These are phyloP conservation scores for Cotesia chilonis DNA, from an alignment of 1,140 invertebrate species.

Conservation along the genomic window DNA sequence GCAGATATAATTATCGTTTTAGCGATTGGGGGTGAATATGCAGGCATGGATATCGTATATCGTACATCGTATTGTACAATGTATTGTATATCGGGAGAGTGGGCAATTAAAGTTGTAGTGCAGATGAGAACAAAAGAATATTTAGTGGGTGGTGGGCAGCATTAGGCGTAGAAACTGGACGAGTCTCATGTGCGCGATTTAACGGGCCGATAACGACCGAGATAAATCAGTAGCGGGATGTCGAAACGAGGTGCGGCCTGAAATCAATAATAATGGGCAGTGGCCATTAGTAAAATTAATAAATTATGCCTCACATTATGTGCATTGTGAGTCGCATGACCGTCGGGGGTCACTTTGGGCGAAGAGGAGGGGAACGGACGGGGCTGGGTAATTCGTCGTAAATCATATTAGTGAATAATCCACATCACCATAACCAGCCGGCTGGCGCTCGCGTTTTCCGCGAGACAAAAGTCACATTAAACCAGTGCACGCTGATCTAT, in stretches of 20 bases:
- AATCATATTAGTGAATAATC: conserved; percentile 69
- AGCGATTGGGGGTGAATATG: no score
- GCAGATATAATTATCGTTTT: no score
- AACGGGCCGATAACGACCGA: conserved; percentile 57
- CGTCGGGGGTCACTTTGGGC: no score
- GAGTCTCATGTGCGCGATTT: conserved; percentile 51
- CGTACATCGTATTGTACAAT: no score
- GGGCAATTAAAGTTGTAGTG: conserved; percentile 3
- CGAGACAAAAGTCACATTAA: conserved; percentile 43
- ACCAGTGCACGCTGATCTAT: conserved; percentile 39
- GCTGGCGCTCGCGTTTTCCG: conserved; percentile 45
- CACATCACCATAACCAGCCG: conserved; percentile 61
- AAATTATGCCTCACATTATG: conserved; percentile 67
- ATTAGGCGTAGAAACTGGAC: conserved; percentile 35
- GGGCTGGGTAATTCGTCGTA: conserved; percentile 60
- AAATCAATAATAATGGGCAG: conserved; percentile 68
- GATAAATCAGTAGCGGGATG: conserved; percentile 57
- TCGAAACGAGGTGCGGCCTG: conserved; percentile 58
- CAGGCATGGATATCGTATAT: no score
- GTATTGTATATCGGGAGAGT: not conserved
- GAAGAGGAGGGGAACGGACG: not conserved
- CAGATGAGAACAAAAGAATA: conserved; percentile 16
- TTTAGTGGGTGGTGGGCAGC: conserved; percentile 27
- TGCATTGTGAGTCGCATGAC: conserved; percentile 61
- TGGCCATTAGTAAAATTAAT: conserved; percentile 69